phyloP scores from a whole-genome alignment of 2,888 invertebrate species.

The Melipona beecheii region DNA sequence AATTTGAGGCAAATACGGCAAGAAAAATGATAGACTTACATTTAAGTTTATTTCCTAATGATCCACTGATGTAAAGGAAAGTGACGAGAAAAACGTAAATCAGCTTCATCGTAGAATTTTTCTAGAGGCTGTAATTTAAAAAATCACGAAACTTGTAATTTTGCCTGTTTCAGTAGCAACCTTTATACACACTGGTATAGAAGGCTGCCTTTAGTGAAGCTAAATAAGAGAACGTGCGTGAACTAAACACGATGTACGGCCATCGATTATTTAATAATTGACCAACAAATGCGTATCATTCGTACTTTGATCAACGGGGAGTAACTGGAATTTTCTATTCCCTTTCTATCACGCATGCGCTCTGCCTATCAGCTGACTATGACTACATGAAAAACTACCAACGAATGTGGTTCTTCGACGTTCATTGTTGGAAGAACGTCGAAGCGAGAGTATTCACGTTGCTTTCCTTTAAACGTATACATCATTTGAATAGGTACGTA shows the following conservation, averaged over 20 bases:
- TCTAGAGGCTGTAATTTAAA: constrained; percentile 43
- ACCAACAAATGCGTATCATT: constrained; percentile 59
- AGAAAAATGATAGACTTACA: constrained; percentile 86
- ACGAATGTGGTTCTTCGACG: constrained; percentile 43
- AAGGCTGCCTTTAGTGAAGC: constrained; percentile 86
- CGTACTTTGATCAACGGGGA: constrained; percentile 62
- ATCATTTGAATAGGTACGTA: constrained; percentile 58
- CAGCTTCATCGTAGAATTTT: constrained; percentile 80
- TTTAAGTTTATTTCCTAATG: constrained; percentile 84
- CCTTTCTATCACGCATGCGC: constrained; percentile 59
- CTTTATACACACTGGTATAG: constrained; percentile 97
- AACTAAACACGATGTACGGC: constrained; percentile 64
- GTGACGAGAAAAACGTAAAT: constrained; percentile 85
- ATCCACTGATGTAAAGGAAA: constrained; percentile 84
- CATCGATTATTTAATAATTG: constrained; percentile 70
- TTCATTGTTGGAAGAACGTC: constrained; percentile 81
- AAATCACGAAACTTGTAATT: constrained; percentile 47
- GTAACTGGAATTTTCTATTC: constrained; percentile 56
- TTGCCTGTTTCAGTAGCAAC: constrained; percentile 83
- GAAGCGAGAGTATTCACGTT: constrained; percentile 84
- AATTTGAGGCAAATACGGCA: not conserved
- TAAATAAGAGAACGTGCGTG: constrained; percentile 64
- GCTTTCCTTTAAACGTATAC: constrained; percentile 70
- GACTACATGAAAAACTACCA: constrained; percentile 61
- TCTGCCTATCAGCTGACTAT: constrained; percentile 69